Base-by-base conservation (phyloP, 2,797 vertebrate species). In the Adelosebastes latens region DNA sequence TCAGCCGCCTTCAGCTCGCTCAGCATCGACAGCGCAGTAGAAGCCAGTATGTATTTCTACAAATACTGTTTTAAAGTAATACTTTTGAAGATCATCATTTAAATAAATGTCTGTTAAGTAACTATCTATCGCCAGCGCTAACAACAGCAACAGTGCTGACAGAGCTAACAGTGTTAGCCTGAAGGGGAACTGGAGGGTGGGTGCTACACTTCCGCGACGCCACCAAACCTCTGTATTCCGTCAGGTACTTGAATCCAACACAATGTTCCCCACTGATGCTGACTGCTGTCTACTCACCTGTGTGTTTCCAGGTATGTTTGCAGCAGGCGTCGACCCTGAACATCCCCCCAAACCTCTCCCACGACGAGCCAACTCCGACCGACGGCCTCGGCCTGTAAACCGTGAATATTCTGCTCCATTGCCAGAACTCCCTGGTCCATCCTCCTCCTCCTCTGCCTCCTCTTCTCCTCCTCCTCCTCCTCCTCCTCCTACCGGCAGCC, bases 311-410 rank as follows among this genome's bases (percentile, higher is more conserved):
- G 97, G 94, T 79, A 91, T 96, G 67, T 94, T 94, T 0, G 97
- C 96, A 12, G 81, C 95, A 20, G 94, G 92, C 10, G 95, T 94
- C 8, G 97, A 96, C 32, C 97, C 97, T 0, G 98, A 99, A 66
- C 95, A 96, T 11, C 98, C 98, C 0, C 98, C 98, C 0, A 99
- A 98, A 79, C 98, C 98, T 0, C 97, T 99, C 42, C 98, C 98
- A 0, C 96, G 98, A 10, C 94, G 98, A 77, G 97, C 98, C 59
- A 99, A 98, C 84, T 99, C 98, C 0, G 98, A 99, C 89, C 94
- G 97, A 2, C 95, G 97, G 72, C 95, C 95, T 12, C 96, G 81
- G 64, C 95, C 80, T 1, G 82, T 87, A 2, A 94, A 90, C 72
- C 93, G 87, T 0, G 84, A 93, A 9, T 75, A 74, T 12, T 27